Evolutionary conservation across 2,797 vertebrate species (phyloP), one percentile per base, ranked within the genome.

Genomic region (Ambastaia sidthimunki): DNA sequence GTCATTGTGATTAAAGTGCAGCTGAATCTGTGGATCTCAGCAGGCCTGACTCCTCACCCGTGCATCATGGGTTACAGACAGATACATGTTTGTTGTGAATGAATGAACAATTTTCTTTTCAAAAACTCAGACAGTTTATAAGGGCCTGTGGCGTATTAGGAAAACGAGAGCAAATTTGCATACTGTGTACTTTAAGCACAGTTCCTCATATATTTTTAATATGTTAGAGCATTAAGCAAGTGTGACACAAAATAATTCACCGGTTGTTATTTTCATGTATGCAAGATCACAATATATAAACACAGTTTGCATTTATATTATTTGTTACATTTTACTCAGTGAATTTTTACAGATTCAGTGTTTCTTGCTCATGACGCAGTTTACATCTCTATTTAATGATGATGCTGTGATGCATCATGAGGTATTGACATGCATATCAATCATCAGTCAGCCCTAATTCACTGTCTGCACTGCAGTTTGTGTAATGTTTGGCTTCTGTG

Each of bases 1-100:
- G 68, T 76, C 62, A 63, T 31, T n/a, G 59, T 76, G 59, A 71
- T 52, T 76, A 66, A 79, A 72, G 31, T 66, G 48, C 31, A 72
- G 47, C 31, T 54, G 9, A 71, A 66, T 34, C 59, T 81, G 66
- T 19, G 21, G 28, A 60, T 71, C 67, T 76, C 60, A 66, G 60
- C 60, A 44, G 60, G 47, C 62, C 48, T 28, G 73, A 60, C 76
- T 76, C 50, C 60, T 25, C 18, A 2, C 44, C 3, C 21, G 57
- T 31, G 59, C 16, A 19, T 52, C 55, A 25, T 19, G 31, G 37
- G 74, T 76, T 76, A 47, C 31, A 41, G n/a, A 54, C 44, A 62
- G 54, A 60, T 9, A 66, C 12, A n/a, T 44, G 50, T 16, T 7
- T 47, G 13, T 44, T 62, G n/a, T 16, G 41, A 65, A 44, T 59